Evolutionary conservation across 2,888 invertebrate genomes (phyloP), one percentile per base, ranked within the genome.

Genomic region (Lasioglossum zephyrum): DNA sequence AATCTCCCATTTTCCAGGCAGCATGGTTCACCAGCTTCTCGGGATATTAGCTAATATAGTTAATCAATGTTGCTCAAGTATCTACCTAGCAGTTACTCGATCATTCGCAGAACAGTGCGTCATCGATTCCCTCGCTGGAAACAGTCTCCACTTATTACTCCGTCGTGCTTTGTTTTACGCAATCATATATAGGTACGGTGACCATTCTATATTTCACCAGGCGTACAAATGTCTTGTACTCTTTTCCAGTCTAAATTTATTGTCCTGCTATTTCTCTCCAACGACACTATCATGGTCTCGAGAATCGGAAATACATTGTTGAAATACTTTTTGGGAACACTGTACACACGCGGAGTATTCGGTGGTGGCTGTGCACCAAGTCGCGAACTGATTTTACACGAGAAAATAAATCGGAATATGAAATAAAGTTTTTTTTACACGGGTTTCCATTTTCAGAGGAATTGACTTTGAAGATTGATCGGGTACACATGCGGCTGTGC

Each of bases 381-480:
- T 31, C 26, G 26, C 13, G 1, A 31, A 63, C 31, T 31, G 16
- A 16, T 63, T 31, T 16, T 31, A 5, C 26, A 31, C 63, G 63
- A 63, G 26, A 63, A 31, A 16, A 31, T 63, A 63, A 63, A 63
- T 63, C 63, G 63, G 63, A 31, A 63, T 63, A 13, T 6, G 63
- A 31, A 63, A 63, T 63, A 63, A 5, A 31, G 36, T 36, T 39
- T 63, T 16, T 63, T 63, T 63, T 63, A 63, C 63, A 63, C 63
- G 63, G 6, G 13, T 63, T 63, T 63, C 31, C 26, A 63, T 63
- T 63, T 63, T 63, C 63, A 31, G 26, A 63, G 26, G 31, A 63
- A 63, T 63, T 31, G 63, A 63, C 63, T 63, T 63, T 63, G 63
- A 63, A 63, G 63, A 63, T 63, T 63, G 63, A 63, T 63, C 63